A percentile compares a stretch with the other conserved stretches of the same genome.
Evolutionary conservation across 53 echinoderm and acorn worm genomes (phyloP).

Genomic region (Echinarachnius parma): DNA sequence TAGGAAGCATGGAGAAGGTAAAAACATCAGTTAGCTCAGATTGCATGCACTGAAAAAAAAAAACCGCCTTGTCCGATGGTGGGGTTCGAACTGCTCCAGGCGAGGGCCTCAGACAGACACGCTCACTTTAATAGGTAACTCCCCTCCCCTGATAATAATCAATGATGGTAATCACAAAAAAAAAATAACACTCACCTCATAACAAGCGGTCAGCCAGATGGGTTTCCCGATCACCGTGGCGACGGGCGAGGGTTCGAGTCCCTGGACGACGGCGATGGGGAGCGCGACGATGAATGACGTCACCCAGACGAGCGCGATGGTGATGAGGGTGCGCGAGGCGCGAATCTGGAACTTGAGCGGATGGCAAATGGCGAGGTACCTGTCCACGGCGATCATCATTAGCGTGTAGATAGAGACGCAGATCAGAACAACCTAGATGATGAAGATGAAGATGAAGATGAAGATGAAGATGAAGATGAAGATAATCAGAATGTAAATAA

Average conservation of each 20-base stretch:
- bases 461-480: no score
- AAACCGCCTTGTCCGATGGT: no score
- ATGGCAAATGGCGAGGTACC: conserved; percentile 79
- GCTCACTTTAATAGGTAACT: no score
- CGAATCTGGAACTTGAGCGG: conserved; percentile 61
- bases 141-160: no score
- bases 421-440: conserved; percentile 53
- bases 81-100: no score
- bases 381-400: conserved; percentile 70
- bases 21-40: no score
- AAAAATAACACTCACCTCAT: conserved; percentile 72
- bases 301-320: conserved; percentile 34
- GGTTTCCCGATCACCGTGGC: conserved; percentile 37
- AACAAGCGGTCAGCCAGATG: conserved; percentile 66
- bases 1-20: no score
- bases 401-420: conserved; percentile 72
- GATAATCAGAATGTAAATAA: no score
- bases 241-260: neutral
- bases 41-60: no score
- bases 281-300: conserved; percentile 38
- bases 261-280: conserved; percentile 59
- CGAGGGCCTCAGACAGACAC: no score
- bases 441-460: no score
- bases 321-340: conserved; percentile 39
- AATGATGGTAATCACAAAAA: no score